Conservation (phyloP, 64 coral and sea anemone genomes). For the Pocillopora damicornis region DNA sequence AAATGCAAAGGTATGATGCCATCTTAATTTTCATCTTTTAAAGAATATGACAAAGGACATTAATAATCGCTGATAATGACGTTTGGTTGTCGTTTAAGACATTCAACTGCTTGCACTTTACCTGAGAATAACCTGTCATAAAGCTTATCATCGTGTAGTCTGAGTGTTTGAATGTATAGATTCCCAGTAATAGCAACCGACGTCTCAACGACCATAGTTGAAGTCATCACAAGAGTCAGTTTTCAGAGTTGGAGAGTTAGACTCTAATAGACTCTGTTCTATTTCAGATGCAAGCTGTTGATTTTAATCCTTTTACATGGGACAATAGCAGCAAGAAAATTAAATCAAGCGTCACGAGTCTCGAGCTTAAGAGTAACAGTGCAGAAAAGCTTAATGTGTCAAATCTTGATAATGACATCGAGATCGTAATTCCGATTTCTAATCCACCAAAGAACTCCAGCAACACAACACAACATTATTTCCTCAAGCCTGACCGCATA, state of each 20-base stretch:
- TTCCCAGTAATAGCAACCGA: too few relatives aligned
- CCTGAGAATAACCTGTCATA: too few relatives aligned
- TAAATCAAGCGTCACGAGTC: constrained; percentile 36
- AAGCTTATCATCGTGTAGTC: too few relatives aligned
- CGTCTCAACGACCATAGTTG: too few relatives aligned
- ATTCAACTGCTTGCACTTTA: too few relatives aligned
- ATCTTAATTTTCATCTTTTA: too few relatives aligned
- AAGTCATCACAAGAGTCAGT: too few relatives aligned
- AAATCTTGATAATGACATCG: constrained; percentile 36
- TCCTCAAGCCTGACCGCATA: constrained; percentile 60
- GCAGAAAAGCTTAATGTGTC: constrained; percentile 23
- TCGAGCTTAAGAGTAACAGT: constrained; percentile 3
- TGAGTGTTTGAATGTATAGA: too few relatives aligned
- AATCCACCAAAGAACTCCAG: neutral
- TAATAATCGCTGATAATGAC: too few relatives aligned
- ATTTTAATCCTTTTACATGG: constrained; percentile 41
- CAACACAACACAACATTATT: constrained; percentile 25
- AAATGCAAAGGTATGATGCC: constrained; percentile 14
- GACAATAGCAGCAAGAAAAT: constrained; percentile 27
- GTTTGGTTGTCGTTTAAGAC: too few relatives aligned
- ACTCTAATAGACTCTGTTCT: neutral
- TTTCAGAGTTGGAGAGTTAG: too few relatives aligned
- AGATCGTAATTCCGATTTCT: constrained; percentile 28
- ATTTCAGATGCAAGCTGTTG: constrained; percentile 38
- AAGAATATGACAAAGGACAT: too few relatives aligned